phyloP scores from a whole-genome alignment of 1,140 invertebrate genomes.

The Sycobia sp. region DNA sequence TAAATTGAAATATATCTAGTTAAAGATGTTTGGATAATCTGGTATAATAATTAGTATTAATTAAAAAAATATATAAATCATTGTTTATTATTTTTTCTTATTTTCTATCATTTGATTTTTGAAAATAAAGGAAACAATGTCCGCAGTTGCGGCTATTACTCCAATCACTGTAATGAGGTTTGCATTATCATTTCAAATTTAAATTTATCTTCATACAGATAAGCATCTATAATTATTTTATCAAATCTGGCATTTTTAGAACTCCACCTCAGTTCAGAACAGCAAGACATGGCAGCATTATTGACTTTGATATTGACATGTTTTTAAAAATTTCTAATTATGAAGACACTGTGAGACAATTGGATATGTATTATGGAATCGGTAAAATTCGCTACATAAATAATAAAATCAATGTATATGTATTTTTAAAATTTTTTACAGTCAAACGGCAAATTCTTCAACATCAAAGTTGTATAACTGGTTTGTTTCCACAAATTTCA shows the following conservation, averaged over 20 bases:
- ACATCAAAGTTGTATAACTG: conserved; percentile 93
- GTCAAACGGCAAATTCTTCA: conserved; percentile 91
- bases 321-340: conserved; percentile 84
- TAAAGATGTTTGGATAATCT: too few species aligned
- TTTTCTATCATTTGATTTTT: too few species aligned
- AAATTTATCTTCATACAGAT: background rate
- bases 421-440: conserved; percentile 68
- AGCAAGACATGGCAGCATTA: conserved; percentile 62
- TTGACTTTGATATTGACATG: conserved; percentile 74
- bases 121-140: too few species aligned
- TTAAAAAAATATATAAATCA: too few species aligned
- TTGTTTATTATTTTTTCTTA: background rate
- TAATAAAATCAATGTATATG: too few species aligned
- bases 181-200: background rate
- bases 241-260: conserved; percentile 5
- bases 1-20: too few species aligned
- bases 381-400: conserved; percentile 66
- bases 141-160: conserved; percentile 11
- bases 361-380: conserved; percentile 92
- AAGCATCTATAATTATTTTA: background rate
- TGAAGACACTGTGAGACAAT: conserved; percentile 85
- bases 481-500: conserved; percentile 90
- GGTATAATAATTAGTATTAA: too few species aligned
- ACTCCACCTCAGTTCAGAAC: conserved; percentile 38
- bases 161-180: conserved; percentile 19